Percentiles rank a stretch among this genome's conserved stretches.
These are phyloP conservation scores for Drosophila tropicalis DNA, from an alignment of 1,140 invertebrate species.

Conservation along the genomic window DNA sequence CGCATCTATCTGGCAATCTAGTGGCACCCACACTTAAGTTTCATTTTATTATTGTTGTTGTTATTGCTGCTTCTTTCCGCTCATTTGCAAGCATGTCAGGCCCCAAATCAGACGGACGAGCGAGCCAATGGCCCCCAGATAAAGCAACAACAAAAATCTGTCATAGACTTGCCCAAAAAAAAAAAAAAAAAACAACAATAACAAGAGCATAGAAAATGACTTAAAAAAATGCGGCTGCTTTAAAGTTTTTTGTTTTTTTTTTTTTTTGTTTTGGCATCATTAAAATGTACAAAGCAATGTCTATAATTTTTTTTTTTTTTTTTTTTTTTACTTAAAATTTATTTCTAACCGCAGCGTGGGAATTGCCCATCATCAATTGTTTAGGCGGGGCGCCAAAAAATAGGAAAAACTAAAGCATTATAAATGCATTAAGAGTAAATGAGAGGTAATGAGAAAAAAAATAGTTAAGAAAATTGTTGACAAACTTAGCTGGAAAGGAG, in stretches of 20 bases:
- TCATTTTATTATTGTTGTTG: conserved; percentile 9
- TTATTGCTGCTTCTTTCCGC: conserved; percentile 29
- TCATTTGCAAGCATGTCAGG: conserved; percentile 76
- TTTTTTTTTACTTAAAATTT: conserved; percentile 53
- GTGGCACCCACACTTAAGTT: conserved; percentile 45
- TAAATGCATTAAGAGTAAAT: conserved; percentile 69
- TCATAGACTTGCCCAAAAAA: conserved; percentile 76
- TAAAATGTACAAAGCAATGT: conserved; percentile 76
- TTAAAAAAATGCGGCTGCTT: conserved; percentile 70
- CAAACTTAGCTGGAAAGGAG: conserved; percentile 15
- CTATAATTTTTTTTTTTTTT: conserved; percentile 55
- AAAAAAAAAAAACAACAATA: conserved; percentile 42
- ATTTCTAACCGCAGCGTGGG: conserved; percentile 79
- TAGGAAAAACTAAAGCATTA: conserved; percentile 64
- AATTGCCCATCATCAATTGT: conserved; percentile 76
- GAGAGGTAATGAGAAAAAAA: conserved; percentile 69
- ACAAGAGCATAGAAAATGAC: conserved; percentile 63
- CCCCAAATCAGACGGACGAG: conserved; percentile 53
- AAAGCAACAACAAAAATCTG: conserved; percentile 60
- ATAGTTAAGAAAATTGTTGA: conserved; percentile 67
- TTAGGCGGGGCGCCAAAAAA: conserved; percentile 60
- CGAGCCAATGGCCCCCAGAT: conserved; percentile 73
- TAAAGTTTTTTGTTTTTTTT: conserved; percentile 72
- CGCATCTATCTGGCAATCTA: conserved; percentile 26
- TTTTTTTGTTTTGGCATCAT: conserved; percentile 69